Base-by-base conservation (phyloP, 2,888 invertebrate genomes). In the Syrphus vitripennis region DNA sequence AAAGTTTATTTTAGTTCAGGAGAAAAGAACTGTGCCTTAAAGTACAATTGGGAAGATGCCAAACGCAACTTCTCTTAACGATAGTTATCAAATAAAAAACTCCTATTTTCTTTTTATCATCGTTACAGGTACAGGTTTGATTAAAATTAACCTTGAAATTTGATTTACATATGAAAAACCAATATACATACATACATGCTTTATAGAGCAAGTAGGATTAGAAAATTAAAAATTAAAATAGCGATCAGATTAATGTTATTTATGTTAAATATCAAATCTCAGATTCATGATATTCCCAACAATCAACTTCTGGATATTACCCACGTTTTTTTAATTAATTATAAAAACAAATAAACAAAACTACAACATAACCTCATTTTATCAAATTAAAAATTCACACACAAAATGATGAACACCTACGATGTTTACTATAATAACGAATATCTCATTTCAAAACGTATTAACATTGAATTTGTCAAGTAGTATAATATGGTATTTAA, bases 381-480 rank as follows among this genome's bases (percentile, higher is more conserved):
- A 31, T 12, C 14, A 7, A 50, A 26, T 50, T 50, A 26, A 24
- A 50, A 50, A 16, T 55, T 29, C 29, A 55, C 10, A 55, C 50
- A 31, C 10, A 16, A 26, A 55, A 53, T 29, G 4, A 55, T 29
- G 16, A 55, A 4, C 55, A 29, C 16, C 29, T 55, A 55, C 31
- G n/a, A 29, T 7, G 3, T 16, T 55, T n/a, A 4, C 16, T n/a
- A 10, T 2, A 55, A 31, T 2, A 55, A 16, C 16, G n/a, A 53
- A 16, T n/a, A n/a, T n/a, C 10, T 53, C 9, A 16, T 53, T 16
- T n/a, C 14, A 55, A 55, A 29, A 10, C 31, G 29, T 31, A 55
- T 55, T 55, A 55, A 55, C 55, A 55, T 55, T 55, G 55, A 55
- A 55, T 19, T 19, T n/a, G n/a, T n/a, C n/a, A n/a, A n/a, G n/a